Conservation (phyloP, 2,113 vertebrate species). For the Nipponia nippon region DNA sequence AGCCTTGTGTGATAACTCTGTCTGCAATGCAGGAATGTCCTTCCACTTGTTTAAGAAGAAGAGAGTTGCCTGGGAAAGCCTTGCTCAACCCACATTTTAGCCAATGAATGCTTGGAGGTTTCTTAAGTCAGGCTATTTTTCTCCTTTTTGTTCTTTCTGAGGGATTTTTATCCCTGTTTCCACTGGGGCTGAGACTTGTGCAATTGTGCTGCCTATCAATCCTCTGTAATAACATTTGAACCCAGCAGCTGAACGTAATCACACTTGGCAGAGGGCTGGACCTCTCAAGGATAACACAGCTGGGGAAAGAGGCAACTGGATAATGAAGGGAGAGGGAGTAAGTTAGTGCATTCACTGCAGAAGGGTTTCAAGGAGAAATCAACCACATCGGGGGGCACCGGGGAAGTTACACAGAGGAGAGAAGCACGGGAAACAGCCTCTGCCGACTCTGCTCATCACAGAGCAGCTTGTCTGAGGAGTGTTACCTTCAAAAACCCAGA, state of each 20-base stretch:
- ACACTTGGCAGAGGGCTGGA: neutral
- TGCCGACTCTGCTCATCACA: neutral
- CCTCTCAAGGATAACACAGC: neutral
- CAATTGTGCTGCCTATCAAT: neutral
- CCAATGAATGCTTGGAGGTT: neutral
- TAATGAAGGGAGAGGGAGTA: neutral
- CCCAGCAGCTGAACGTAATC: fast-evolving
- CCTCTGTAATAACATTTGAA: neutral
- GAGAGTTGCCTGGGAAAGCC: neutral
- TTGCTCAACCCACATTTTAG: neutral
- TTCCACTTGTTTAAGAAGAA: neutral
- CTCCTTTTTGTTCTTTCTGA: neutral
- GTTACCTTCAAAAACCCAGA: neutral
- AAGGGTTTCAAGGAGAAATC: neutral
- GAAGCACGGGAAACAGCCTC: neutral
- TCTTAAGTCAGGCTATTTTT: neutral
- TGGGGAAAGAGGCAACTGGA: neutral
- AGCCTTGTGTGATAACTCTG: neutral
- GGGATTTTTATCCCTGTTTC: neutral
- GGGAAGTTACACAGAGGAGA: neutral
- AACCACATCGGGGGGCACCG: neutral
- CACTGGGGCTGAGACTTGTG: neutral
- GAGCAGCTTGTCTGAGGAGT: neutral
- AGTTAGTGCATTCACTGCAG: neutral
- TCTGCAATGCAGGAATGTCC: neutral